Percentiles rank a stretch among this genome's conserved stretches.
Conservation (phyloP, 2,888 invertebrate species). For the Temnothorax unifasciatus region DNA sequence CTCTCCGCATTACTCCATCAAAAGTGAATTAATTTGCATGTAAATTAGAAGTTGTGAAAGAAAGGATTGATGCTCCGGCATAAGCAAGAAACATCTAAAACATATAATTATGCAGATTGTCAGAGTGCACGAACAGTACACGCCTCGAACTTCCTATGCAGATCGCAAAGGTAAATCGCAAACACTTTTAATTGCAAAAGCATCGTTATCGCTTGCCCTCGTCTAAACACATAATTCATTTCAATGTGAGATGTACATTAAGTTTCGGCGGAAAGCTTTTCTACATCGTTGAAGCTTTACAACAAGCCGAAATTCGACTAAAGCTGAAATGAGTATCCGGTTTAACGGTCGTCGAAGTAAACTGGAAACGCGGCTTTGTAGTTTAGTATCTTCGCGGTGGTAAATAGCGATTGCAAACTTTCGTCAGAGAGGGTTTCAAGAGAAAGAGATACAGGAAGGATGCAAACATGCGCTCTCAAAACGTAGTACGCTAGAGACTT, state of each 20-base stretch:
- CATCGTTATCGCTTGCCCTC: background rate
- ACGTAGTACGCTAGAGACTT: conserved; percentile 1
- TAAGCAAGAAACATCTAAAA: conserved; percentile 19
- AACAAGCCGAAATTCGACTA: conserved; percentile 23
- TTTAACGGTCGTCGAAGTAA: conserved; percentile 46
- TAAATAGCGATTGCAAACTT: conserved; percentile 53
- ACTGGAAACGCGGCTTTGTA: conserved; percentile 26
- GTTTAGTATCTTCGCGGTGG: conserved; percentile 50
- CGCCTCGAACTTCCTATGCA: background rate
- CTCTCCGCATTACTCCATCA: background rate
- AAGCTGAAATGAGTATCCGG: conserved; percentile 16
- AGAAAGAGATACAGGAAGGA: background rate
- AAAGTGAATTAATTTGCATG: conserved; percentile 45
- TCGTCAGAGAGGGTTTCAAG: background rate
- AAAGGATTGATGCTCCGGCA: conserved; percentile 6
- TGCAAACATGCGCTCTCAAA: conserved; percentile 10
- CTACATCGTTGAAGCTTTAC: conserved; percentile 14
- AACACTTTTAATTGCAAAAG: conserved; percentile 27
- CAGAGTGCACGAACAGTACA: background rate
- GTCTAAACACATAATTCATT: conserved; percentile 28
- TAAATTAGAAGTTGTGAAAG: conserved; percentile 36
- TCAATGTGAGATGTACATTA: background rate
- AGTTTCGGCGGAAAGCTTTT: conserved; percentile 5
- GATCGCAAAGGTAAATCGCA: conserved; percentile 5
- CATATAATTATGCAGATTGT: conserved; percentile 45